A percentile compares a stretch with the other conserved stretches of the same genome.
Conservation (phyloP, 2,113 vertebrate genomes). For the Scophthalmus maximus region DNA sequence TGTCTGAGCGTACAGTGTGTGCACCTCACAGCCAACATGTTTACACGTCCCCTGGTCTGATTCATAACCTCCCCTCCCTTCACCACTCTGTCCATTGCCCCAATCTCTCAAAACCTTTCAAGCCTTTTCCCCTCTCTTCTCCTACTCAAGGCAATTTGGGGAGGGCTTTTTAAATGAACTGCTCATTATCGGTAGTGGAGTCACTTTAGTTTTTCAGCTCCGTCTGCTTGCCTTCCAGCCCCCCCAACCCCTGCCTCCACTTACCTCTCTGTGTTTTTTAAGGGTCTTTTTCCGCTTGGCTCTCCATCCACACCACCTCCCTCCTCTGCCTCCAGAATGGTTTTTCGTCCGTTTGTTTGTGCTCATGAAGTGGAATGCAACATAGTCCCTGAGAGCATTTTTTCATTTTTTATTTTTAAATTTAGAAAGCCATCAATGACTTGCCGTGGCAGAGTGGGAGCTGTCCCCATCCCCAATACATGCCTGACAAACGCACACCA, state of each 20-base stretch:
- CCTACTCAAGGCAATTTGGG: slow-evolving; percentile 74
- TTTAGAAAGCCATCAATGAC: slow-evolving; percentile 76
- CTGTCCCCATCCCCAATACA: slow-evolving; percentile 23
- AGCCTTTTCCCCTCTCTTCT: slow-evolving; percentile 63
- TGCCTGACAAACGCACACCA: slow-evolving; percentile 26
- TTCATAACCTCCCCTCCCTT: not conserved
- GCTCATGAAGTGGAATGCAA: slow-evolving; percentile 79
- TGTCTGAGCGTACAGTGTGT: not conserved
- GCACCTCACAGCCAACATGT: slow-evolving; percentile 31
- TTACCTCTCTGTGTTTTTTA: slow-evolving; percentile 54
- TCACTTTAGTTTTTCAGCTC: slow-evolving; percentile 68
- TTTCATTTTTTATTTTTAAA: slow-evolving; percentile 47
- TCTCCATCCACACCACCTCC: slow-evolving; percentile 14
- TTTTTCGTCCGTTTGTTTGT: slow-evolving; percentile 78
- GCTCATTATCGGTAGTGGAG: slow-evolving; percentile 76
- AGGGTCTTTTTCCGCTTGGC: slow-evolving; percentile 41
- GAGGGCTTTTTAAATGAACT: slow-evolving; percentile 78
- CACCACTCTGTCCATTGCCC: slow-evolving; percentile 52
- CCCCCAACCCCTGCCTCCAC: slow-evolving; percentile 10
- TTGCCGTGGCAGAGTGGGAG: slow-evolving; percentile 62
- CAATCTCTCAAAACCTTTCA: slow-evolving; percentile 76
- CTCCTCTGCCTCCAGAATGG: slow-evolving; percentile 70
- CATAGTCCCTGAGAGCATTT: slow-evolving; percentile 81
- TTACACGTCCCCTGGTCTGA: slow-evolving; percentile 25
- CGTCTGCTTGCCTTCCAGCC: slow-evolving; percentile 65